Evolutionary conservation across 2,888 invertebrate genomes (phyloP), one percentile per base, ranked within the genome.

Genomic region (Oscheius sp.): DNA sequence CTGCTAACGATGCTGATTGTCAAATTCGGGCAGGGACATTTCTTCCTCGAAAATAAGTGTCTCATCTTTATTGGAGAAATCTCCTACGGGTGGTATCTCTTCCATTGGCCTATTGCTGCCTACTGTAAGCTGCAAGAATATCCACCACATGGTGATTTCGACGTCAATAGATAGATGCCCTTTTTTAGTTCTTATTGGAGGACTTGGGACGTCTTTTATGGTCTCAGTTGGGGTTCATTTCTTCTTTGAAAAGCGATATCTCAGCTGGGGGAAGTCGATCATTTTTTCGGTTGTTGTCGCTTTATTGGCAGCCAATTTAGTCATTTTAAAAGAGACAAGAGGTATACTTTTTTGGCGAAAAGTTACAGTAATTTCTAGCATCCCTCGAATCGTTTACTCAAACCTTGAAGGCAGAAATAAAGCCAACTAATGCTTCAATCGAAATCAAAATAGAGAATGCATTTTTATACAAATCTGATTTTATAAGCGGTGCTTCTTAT

Each of bases 51-150:
- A 20, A 57, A 34, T 23, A n/a, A 25, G 10, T 2, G 20, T 8
- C 34, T 57, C 17, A 39, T 57, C 4, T 23, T 57, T 2, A 37
- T 57, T 20, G 57, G 57, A 23, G 57, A 57, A 20, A 39, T 57
- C 23, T 57, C 57, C 17, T 57, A 57, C 10, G 33, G 23, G 10
- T 57, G 57, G 57, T 57, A 57, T 20, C 39, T 57, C 37, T 20
- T 57, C 39, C 57, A 57, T 8, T 57, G 57, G 57, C 57, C 57
- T 4, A 20, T 57, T 57, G 34, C 15, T 15, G 50, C 50, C n/a
- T n/a, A n/a, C n/a, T n/a, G n/a, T n/a, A n/a, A n/a, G n/a, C n/a
- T n/a, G n/a, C n/a, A n/a, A 8, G 20, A n/a, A n/a, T 12, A 27
- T 25, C 12, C 15, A 42, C 15, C 17, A 42, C 12, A 3, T 42